Evolutionary conservation across 2,113 vertebrate species (phyloP).

Genomic region (Pseudorasbora parva): DNA sequence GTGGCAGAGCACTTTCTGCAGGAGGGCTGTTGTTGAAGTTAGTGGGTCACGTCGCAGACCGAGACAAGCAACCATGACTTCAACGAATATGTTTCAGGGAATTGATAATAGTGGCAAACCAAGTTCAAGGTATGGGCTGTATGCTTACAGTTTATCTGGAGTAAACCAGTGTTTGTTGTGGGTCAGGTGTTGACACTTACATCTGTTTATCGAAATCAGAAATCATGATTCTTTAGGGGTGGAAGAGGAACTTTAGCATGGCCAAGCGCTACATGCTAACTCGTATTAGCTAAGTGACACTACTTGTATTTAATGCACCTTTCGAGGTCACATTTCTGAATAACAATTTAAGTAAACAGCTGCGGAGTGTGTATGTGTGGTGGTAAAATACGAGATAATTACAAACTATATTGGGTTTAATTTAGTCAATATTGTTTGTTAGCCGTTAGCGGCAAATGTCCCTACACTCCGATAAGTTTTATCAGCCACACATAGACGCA

Average conservation of each 20-base stretch:
- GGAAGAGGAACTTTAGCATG: constrained; percentile 39
- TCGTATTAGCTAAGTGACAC: background rate
- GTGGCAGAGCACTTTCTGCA: constrained; percentile 6
- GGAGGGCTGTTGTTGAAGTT: constrained; percentile 10
- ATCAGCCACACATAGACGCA: background rate
- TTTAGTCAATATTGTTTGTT: background rate
- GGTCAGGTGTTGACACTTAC: background rate
- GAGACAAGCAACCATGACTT: constrained; percentile 68
- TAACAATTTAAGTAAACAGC: background rate
- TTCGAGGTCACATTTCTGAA: background rate
- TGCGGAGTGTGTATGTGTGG: no score
- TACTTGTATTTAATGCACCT: no score
- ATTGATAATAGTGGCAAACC: constrained; percentile 74
- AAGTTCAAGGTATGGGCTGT: constrained; percentile 81
- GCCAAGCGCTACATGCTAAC: constrained; percentile 13
- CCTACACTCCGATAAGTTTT: background rate
- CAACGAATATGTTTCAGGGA: constrained; percentile 83
- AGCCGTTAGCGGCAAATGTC: background rate
- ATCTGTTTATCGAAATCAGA: background rate
- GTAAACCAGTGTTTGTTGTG: background rate
- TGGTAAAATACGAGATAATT: background rate
- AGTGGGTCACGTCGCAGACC: background rate
- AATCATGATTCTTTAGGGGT: background rate
- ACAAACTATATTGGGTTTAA: background rate
- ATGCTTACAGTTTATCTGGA: background rate